Conservation (phyloP, 2,888 invertebrate genomes). For the Acanthopleura granulata region DNA sequence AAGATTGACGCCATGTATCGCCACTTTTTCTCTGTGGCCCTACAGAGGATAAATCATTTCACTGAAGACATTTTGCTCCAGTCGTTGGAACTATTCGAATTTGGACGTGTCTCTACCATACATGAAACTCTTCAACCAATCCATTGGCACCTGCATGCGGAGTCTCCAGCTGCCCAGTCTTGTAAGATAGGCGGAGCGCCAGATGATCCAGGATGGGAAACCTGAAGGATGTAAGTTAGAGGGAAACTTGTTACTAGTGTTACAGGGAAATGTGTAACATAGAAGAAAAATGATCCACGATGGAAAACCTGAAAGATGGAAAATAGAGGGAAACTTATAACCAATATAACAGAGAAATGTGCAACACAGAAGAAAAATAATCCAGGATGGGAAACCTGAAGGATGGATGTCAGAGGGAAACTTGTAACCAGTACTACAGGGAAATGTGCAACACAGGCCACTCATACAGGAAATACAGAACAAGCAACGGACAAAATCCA, state of each 20-base stretch:
- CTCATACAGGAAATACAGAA: no score
- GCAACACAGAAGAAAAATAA: constrained; percentile 52
- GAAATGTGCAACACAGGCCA: no score
- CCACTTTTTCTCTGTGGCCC: no score
- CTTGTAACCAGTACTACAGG: no score
- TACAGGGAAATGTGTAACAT: no score
- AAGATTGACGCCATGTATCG: no score
- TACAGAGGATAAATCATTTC: no score
- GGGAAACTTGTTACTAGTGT: no score
- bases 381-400: constrained; percentile 69
- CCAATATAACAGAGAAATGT: no score
- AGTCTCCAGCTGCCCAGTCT: constrained; percentile 69
- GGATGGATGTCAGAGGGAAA: not conserved
- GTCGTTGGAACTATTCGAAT: constrained; percentile 39
- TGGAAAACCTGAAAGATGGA: constrained; percentile 57
- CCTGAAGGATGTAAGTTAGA: constrained; percentile 45
- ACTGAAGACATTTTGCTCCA: no score
- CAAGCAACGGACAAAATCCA: no score
- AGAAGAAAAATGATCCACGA: constrained; percentile 69
- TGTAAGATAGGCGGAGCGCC: constrained; percentile 71
- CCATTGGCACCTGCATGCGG: constrained; percentile 70
- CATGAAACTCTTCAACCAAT: constrained; percentile 70
- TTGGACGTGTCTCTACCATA: constrained; percentile 69
- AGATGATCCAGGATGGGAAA: constrained; percentile 69
- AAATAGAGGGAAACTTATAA: no score